phyloP scores from a whole-genome alignment of 2,797 vertebrate genomes.

The Myoxocephalus aenaeus region DNA sequence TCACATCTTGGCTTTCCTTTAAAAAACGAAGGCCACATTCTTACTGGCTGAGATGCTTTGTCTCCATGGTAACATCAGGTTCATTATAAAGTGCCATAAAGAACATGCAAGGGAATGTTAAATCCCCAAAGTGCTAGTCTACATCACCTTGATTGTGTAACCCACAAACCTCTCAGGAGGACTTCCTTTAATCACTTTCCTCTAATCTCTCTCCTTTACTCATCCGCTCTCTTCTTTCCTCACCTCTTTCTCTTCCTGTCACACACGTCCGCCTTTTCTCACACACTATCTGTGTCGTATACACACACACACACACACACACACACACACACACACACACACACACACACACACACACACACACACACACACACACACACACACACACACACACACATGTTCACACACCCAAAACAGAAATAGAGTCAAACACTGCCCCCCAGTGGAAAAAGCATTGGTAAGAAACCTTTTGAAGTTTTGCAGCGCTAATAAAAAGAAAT shows the following conservation, averaged over 20 bases:
- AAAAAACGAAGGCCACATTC: constrained; percentile 55
- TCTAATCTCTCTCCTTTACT: constrained; percentile 1
- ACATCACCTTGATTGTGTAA: constrained; percentile 64
- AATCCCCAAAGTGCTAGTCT: constrained; percentile 35
- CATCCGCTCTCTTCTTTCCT: constrained; percentile 14
- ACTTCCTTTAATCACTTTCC: constrained; percentile 13
- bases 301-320: constrained; percentile 6
- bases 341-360: constrained; percentile 15
- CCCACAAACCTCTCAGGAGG: constrained; percentile 44
- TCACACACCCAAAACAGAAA: constrained; percentile 22
- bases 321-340: constrained; percentile 10
- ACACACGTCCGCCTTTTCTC: constrained; percentile 32
- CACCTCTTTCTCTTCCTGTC: constrained; percentile 30
- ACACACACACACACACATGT: constrained; percentile 5
- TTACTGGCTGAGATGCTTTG: constrained; percentile 59
- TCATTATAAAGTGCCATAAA: constrained; percentile 69
- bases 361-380: constrained; percentile 9
- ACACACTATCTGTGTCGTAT: constrained; percentile 1
- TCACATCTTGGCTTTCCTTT: constrained; percentile 44
- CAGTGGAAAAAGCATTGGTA: constrained; percentile 59
- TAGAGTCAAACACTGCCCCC: constrained; percentile 73
- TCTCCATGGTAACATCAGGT: constrained; percentile 79
- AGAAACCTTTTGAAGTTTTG: background rate
- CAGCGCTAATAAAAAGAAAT: background rate
- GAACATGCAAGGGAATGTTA: constrained; percentile 43